A percentile compares a stretch with the other conserved stretches of the same genome.
Conservation (phyloP, 2,113 vertebrate genomes). For the Puntigrus tetrazona region DNA sequence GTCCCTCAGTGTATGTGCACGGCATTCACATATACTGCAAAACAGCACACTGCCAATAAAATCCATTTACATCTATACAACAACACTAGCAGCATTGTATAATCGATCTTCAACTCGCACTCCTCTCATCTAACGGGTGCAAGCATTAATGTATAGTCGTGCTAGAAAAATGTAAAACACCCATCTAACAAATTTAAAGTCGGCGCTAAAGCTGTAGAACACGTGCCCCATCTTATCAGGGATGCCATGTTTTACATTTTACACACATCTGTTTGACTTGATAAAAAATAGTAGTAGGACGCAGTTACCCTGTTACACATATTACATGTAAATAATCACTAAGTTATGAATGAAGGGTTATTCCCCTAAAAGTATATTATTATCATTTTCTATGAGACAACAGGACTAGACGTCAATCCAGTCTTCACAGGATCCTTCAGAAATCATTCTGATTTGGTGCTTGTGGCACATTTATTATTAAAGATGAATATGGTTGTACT, state of each 20-base stretch:
- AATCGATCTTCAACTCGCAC: background rate
- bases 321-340: background rate
- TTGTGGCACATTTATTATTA: background rate
- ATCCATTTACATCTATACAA: conserved; percentile 18
- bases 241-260: background rate
- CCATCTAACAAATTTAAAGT: background rate
- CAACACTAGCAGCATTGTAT: background rate
- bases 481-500: background rate
- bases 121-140: background rate
- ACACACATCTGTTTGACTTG: background rate
- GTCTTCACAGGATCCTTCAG: background rate
- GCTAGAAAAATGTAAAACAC: background rate
- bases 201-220: background rate
- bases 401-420: background rate
- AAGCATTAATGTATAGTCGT: background rate
- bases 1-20: background rate
- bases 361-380: background rate
- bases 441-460: background rate
- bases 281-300: background rate
- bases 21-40: background rate
- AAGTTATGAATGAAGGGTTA: background rate
- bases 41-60: background rate
- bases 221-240: background rate
- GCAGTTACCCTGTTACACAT: background rate
- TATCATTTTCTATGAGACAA: no score